Percentiles rank a stretch among this genome's conserved stretches.
These are phyloP conservation scores for Sycophila texana DNA, from an alignment of 2,888 invertebrate genomes.

Conservation along the genomic window DNA sequence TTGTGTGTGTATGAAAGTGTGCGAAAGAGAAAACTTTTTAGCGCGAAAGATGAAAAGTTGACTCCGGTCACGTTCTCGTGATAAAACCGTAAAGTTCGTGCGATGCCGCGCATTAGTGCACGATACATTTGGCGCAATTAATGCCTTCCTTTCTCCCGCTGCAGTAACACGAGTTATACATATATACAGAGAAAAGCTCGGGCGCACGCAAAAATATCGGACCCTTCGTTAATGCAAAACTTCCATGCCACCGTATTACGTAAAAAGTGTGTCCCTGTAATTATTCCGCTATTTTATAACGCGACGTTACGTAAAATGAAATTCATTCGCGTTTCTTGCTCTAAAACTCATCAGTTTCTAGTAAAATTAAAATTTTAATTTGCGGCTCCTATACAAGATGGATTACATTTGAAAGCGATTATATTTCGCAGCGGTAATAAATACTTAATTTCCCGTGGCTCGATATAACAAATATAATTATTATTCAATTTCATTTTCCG, in stretches of 20 bases:
- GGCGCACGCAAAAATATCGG: background rate
- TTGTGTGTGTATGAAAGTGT: background rate
- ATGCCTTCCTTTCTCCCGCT: conserved; percentile 8
- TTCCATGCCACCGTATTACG: too few species aligned
- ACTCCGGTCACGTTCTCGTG: conserved; percentile 5
- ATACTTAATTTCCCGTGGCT: too few species aligned
- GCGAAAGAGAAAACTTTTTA: background rate
- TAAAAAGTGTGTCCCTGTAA: too few species aligned
- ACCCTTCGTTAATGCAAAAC: too few species aligned
- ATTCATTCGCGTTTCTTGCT: too few species aligned
- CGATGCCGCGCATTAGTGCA: background rate
- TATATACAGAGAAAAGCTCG: background rate
- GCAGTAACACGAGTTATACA: conserved; percentile 16
- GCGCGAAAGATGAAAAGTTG: background rate
- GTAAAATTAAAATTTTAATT: too few species aligned
- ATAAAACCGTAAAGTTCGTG: background rate
- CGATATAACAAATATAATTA: background rate
- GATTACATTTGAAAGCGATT: too few species aligned
- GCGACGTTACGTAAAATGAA: too few species aligned
- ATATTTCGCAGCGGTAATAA: too few species aligned
- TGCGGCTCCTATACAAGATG: too few species aligned
- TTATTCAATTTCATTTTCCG: conserved; percentile 1
- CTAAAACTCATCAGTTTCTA: too few species aligned
- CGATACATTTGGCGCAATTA: conserved; percentile 30
- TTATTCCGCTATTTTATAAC: too few species aligned